These are phyloP conservation scores for Papilio helenus DNA, from an alignment of 1,140 invertebrate species.

Conservation along the genomic window DNA sequence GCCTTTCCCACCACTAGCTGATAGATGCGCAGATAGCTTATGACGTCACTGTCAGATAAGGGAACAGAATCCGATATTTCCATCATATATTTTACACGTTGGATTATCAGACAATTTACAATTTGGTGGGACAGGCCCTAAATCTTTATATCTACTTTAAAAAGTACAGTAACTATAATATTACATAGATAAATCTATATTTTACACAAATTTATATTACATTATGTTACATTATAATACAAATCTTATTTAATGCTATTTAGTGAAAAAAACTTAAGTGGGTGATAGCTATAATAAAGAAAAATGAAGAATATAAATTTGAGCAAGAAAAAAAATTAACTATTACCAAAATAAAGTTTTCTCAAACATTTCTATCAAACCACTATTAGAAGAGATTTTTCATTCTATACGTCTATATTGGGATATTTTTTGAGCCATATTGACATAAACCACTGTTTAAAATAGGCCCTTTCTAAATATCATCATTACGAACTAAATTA, in stretches of 20 bases:
- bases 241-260: slow-evolving; percentile 21
- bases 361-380: background rate
- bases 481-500: background rate
- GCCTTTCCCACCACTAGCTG: no score
- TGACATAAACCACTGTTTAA: background rate
- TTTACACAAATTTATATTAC: background rate
- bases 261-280: slow-evolving; percentile 1
- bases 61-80: no score
- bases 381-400: background rate
- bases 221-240: slow-evolving; percentile 29
- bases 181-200: slow-evolving; percentile 1
- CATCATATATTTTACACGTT: no score
- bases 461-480: background rate
- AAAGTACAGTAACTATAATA: background rate
- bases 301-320: slow-evolving; percentile 28
- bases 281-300: slow-evolving; percentile 14
- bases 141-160: no score
- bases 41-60: no score
- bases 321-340: slow-evolving; percentile 23
- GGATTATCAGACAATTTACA: no score
- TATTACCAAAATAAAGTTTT: slow-evolving; percentile 13
- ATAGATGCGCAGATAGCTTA: no score
- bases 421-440: background rate
- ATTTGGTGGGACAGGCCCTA: no score
- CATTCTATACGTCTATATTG: background rate